Evolutionary conservation across 2,113 vertebrate species (phyloP), one percentile per base, ranked within the genome.

Genomic region (Syrmaticus mikado): DNA sequence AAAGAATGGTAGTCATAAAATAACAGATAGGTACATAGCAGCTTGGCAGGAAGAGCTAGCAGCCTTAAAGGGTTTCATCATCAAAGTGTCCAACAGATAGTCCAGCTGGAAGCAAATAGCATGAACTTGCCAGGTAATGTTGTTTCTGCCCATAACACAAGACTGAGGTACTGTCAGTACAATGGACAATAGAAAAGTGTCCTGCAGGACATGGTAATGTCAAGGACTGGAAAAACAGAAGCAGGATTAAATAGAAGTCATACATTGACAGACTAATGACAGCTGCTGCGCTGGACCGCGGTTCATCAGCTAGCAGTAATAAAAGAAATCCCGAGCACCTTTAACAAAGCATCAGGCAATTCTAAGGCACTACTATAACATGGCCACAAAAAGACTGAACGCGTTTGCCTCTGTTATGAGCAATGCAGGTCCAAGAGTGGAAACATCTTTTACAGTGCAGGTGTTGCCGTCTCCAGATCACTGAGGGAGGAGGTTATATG

Each of bases 1-100:
- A 85, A 88, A 76, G 53, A 93, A 75, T 20, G 40, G 60, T 40
- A 45, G n/a, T 36, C 40, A 79, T 89, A 46, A 50, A 71, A 10
- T 25, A 76, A 78, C 14, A 76, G 48, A 88, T 60, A 83, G 86
- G 15, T 71, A 88, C 62, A 28, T 38, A 16, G 40, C 11, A 74
- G 57, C 16, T 41, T 60, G 30, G 34, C 27, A 94, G 83, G 36
- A 92, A 88, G 19, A 92, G 71, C 22, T 27, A 85, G 50, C 18
- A 94, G 55, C n/a, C 61, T 78, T 52, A 32, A 92, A 90, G 22
- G 70, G 55, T 68, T 89, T 91, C n/a, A 73, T 76, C 24, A 40
- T 75, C 52, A 12, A 79, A 92, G 68, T 16, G 38, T 74, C 28
- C 27, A 22, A 61, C 7, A 5, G 45, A 62, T 61, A 3, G n/a